phyloP scores from a whole-genome alignment of 1,140 invertebrate genomes.

The Augochlora pura region DNA sequence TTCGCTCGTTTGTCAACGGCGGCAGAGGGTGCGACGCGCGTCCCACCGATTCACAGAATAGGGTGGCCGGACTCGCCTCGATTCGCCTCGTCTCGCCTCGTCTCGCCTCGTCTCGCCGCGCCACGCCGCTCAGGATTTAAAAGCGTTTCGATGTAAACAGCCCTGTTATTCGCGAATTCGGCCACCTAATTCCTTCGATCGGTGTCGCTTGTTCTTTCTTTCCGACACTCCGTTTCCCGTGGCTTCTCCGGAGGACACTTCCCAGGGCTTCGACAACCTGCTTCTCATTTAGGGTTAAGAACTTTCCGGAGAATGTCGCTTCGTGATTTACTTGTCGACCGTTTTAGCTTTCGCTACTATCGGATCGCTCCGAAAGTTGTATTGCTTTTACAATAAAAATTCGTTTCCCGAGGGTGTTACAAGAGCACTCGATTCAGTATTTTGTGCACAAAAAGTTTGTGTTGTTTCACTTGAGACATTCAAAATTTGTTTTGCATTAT shows the following conservation, averaged over 20 bases:
- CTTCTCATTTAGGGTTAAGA: neutral
- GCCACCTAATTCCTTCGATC: slow-evolving; percentile 62
- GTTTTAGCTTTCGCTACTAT: too few relatives aligned
- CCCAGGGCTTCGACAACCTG: neutral
- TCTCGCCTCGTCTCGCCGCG: neutral
- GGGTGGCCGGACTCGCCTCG: neutral
- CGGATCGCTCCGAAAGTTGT: too few relatives aligned
- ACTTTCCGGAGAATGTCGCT: neutral
- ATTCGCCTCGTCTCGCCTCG: neutral
- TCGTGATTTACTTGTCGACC: too few relatives aligned
- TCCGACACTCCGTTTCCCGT: neutral
- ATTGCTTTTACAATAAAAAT: too few relatives aligned
- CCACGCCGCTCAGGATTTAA: slow-evolving; percentile 62
- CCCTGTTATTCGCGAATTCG: slow-evolving; percentile 53
- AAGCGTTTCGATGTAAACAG: slow-evolving; percentile 73
- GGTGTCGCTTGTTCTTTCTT: slow-evolving; percentile 31
- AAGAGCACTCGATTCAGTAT: too few relatives aligned
- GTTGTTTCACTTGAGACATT: too few relatives aligned
- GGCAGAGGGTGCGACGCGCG: slow-evolving; percentile 19
- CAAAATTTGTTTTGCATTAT: too few relatives aligned
- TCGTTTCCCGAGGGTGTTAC: too few relatives aligned
- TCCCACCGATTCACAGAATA: slow-evolving; percentile 31
- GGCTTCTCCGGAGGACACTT: neutral
- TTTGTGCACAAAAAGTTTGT: too few relatives aligned
- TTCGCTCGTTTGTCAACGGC: slow-evolving; percentile 71